These are phyloP conservation scores for Graphium colonna DNA, from an alignment of 2,888 invertebrate genomes.

Conservation along the genomic window DNA sequence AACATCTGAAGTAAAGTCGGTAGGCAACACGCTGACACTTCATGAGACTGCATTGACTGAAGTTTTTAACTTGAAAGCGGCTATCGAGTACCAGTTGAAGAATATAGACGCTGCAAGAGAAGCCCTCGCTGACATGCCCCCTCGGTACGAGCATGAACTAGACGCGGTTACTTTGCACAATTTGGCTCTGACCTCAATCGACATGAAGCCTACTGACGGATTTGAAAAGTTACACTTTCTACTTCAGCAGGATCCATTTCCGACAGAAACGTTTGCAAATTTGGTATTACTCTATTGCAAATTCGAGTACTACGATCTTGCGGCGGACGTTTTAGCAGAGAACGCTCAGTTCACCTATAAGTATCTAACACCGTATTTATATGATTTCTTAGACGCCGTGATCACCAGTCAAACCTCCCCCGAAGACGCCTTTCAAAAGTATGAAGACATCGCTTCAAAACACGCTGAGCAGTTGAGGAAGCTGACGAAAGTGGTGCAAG, in stretches of 20 bases:
- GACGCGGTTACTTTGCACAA: conserved; percentile 99
- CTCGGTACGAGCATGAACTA: conserved; percentile 96
- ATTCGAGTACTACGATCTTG: conserved; percentile 97
- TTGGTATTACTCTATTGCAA: conserved; percentile 96
- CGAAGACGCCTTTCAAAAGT: conserved; percentile 96
- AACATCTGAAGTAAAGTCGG: conserved; percentile 94
- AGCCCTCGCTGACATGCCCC: conserved; percentile 93
- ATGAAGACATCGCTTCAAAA: conserved; percentile 95
- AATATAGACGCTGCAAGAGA: conserved; percentile 91
- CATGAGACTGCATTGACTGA: conserved; percentile 98
- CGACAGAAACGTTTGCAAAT: conserved; percentile 98
- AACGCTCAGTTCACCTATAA: conserved; percentile 98
- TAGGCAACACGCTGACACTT: conserved; percentile 95
- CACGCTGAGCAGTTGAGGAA: conserved; percentile 94
- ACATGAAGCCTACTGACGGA: conserved; percentile 92
- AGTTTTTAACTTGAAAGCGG: conserved; percentile 98
- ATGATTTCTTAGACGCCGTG: conserved; percentile 96
- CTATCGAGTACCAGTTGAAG: conserved; percentile 94
- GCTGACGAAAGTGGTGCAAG: conserved; percentile 96
- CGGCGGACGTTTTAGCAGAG: conserved; percentile 98
- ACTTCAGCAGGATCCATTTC: conserved; percentile 96
- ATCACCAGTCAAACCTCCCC: conserved; percentile 98
- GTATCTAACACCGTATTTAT: conserved; percentile 95
- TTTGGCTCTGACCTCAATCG: conserved; percentile 94
- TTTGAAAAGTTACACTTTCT: conserved; percentile 93